phyloP scores from a whole-genome alignment of 2,797 vertebrate genomes.

The Trachurus trachurus region DNA sequence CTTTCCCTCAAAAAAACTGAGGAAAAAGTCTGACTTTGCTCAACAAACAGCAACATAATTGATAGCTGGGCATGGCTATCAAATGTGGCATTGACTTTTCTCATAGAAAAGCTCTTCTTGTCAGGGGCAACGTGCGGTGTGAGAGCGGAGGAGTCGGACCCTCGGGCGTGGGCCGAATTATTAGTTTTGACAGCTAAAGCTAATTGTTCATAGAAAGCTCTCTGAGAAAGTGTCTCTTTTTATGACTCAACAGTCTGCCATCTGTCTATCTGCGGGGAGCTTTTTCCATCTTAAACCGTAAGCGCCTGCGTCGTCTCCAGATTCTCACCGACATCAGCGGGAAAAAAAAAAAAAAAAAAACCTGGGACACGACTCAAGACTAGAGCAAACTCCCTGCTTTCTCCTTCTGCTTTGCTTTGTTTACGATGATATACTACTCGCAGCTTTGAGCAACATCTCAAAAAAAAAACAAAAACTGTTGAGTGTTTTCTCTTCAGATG shows the following conservation, averaged over 20 bases:
- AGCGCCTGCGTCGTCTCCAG: conserved; percentile 50
- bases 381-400: conserved; percentile 13
- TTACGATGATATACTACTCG: conserved; percentile 19
- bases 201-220: conserved; percentile 67
- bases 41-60: conserved; percentile 27
- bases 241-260: conserved; percentile 55
- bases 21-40: neutral
- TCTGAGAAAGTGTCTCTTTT: conserved; percentile 69
- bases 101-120: conserved; percentile 33
- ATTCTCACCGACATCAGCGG: conserved; percentile 52
- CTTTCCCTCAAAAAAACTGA: neutral
- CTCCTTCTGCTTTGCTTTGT: conserved; percentile 10
- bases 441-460: conserved; percentile 10
- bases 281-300: conserved; percentile 55
- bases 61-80: conserved; percentile 31
- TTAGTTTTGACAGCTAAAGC: conserved; percentile 64
- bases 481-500: conserved; percentile 28
- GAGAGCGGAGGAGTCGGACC: conserved; percentile 33
- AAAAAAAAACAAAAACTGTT: too few species aligned
- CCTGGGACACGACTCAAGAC: conserved; percentile 23
- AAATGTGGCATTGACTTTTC: conserved; percentile 8
- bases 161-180: conserved; percentile 53
- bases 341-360: neutral
- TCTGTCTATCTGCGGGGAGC: conserved; percentile 44
- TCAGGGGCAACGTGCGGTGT: conserved; percentile 36